Evolutionary conservation across 1,140 invertebrate genomes (phyloP), one percentile per base, ranked within the genome.

Genomic region (Hyposmocoma kahamanoa): DNA sequence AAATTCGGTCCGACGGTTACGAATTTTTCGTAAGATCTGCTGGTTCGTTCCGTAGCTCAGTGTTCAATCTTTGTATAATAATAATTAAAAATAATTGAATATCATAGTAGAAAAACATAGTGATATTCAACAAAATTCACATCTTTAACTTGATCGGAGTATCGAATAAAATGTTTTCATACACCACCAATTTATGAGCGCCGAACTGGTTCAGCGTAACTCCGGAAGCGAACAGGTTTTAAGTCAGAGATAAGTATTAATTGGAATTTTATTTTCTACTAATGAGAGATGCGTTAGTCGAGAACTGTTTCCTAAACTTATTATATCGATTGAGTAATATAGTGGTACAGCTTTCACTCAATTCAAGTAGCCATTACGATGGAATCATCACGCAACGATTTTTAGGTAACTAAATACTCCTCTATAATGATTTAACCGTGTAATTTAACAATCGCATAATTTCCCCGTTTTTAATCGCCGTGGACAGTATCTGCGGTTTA

Each of bases 181-280:
- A n/a, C n/a, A n/a, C n/a, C 61, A 62, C 69, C 67, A 72, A 70
- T 69, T 77, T 72, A 32, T 41, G 55, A 57, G 51, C 56, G 59
- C 50, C 50, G 44, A 47, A 77, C 75, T 58, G 67, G 78, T 74
- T 69, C 50, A 42, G 72, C 61, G 80, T 84, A 84, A 84, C 64
- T 73, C 77, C 80, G 80, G 80, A 84, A 81, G 80, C 71, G 52
- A 69, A 81, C 80, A 62, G 69, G 80, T 80, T 78, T 52, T 47
- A 59, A 56, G 39, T 51, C 52, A 45, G 58, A 71, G 60, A 76
- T 72, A 71, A 67, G 58, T 69, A 74, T 74, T 79, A 72, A 83
- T 80, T 75, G 64, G 53, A 68, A 67, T 69, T 70, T 72, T 62
- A 69, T 72, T 70, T 80, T 75, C 72, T 62, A 67, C 63, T 67